phyloP scores from a whole-genome alignment of 2,113 vertebrate species.

The Callopanchax toddi region DNA sequence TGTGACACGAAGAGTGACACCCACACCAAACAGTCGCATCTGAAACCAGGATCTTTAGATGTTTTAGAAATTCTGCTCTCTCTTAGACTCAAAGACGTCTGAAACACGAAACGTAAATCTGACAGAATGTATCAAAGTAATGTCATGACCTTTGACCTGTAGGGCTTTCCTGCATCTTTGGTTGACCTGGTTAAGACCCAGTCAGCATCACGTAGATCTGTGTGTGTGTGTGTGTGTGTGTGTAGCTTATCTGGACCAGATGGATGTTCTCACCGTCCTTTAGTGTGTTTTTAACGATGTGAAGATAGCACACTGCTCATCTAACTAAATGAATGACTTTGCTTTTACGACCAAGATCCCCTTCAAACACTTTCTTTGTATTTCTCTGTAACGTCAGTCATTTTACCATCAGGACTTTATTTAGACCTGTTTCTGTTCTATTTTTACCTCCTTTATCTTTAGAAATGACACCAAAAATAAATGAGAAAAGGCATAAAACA shows the following conservation, averaged over 20 bases:
- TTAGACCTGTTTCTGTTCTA: slow-evolving; percentile 11
- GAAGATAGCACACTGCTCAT: background rate
- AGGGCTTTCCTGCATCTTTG: slow-evolving; percentile 18
- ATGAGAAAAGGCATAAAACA: background rate
- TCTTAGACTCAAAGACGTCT: background rate
- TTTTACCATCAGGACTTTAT: background rate
- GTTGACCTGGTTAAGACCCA: slow-evolving; percentile 57
- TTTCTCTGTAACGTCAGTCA: background rate
- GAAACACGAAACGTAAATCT: slow-evolving; percentile 38
- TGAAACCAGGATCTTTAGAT: slow-evolving; percentile 34
- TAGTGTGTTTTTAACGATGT: background rate
- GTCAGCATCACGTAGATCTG: slow-evolving; percentile 39
- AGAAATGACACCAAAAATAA: slow-evolving; percentile 2
- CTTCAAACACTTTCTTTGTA: background rate
- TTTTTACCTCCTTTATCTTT: slow-evolving; percentile 1
- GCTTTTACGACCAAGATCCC: background rate
- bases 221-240: slow-evolving; percentile 43
- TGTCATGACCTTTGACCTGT: slow-evolving; percentile 53
- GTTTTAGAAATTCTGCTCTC: slow-evolving; percentile 10
- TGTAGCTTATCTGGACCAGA: slow-evolving; percentile 59
- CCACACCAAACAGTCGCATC: slow-evolving; percentile 19
- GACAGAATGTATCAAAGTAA: slow-evolving; percentile 49
- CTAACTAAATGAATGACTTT: background rate
- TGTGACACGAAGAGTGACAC: slow-evolving; percentile 41
- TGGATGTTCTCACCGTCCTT: slow-evolving; percentile 33